phyloP scores from a whole-genome alignment of 2,113 vertebrate species.

The Clupea harengus region DNA sequence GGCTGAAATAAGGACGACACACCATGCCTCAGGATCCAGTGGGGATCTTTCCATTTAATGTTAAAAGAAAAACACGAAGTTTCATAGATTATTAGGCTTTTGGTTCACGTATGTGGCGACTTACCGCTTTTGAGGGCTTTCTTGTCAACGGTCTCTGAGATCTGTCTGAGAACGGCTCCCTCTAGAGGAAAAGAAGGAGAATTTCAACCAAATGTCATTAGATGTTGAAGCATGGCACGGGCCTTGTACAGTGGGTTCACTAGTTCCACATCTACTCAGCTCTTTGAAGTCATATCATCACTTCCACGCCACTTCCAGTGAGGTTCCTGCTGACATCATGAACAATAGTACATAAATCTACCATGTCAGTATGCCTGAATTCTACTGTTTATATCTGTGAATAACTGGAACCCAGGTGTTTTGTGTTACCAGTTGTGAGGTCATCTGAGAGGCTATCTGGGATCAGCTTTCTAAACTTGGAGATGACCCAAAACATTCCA shows the following conservation, averaged over 20 bases:
- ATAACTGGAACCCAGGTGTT: not conserved
- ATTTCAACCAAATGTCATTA: not conserved
- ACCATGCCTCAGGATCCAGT: not conserved
- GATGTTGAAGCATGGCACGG: not conserved
- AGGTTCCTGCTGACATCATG: not conserved
- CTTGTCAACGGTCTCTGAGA: conserved; percentile 44
- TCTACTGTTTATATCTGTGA: not conserved
- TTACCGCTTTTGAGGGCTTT: conserved; percentile 56
- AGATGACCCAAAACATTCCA: no score
- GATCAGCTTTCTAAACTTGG: no score
- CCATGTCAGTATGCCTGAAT: not conserved
- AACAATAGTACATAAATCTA: not conserved
- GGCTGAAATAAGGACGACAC: not conserved
- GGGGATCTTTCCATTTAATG: not conserved
- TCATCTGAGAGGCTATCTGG: not conserved
- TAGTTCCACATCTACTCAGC: not conserved
- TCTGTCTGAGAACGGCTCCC: conserved; percentile 67
- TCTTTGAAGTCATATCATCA: not conserved
- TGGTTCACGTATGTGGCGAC: conserved; percentile 31
- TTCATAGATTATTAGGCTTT: not conserved
- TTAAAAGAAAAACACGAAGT: not conserved
- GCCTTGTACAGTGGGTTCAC: not conserved
- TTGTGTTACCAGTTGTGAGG: not conserved
- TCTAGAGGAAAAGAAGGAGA: conserved; percentile 54
- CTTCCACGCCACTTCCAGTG: not conserved